Evolutionary conservation across 1,140 invertebrate species (phyloP).

Genomic region (Atta texana): DNA sequence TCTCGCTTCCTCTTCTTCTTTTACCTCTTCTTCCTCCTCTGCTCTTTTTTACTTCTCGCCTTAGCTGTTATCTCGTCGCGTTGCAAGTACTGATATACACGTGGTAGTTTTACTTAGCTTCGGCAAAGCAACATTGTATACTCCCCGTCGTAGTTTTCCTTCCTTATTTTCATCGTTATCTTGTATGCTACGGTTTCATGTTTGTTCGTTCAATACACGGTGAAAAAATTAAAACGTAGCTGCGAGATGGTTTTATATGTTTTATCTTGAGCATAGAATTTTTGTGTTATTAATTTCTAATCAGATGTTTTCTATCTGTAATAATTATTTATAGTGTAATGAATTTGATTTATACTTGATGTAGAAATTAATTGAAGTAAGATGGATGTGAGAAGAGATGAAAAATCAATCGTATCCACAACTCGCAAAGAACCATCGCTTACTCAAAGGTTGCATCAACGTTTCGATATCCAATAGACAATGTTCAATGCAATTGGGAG

Average conservation of each 20-base stretch:
- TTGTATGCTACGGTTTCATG: not conserved
- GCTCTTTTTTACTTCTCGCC: conserved; percentile 51
- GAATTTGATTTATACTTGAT: conserved; percentile 3
- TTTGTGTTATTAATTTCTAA: not conserved
- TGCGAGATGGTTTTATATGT: not conserved
- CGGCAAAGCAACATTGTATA: conserved; percentile 42
- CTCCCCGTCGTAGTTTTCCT: conserved; percentile 11
- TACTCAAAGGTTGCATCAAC: conserved; percentile 63
- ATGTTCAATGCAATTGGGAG: conserved; percentile 47
- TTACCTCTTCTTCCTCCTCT: not conserved
- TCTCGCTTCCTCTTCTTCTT: conserved; percentile 35
- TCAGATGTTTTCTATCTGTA: not conserved
- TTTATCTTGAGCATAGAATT: not conserved
- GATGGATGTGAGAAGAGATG: not conserved
- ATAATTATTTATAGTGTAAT: not conserved
- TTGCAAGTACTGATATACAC: conserved; percentile 72
- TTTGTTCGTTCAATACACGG: conserved; percentile 4
- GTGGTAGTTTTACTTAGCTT: conserved; percentile 68
- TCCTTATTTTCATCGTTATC: conserved; percentile 33
- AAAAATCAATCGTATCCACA: conserved; percentile 17
- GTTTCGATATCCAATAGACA: conserved; percentile 67
- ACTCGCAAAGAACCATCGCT: conserved; percentile 21
- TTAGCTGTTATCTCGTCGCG: conserved; percentile 58
- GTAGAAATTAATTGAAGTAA: not conserved
- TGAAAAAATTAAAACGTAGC: conserved; percentile 24